phyloP scores from a whole-genome alignment of 2,797 vertebrate genomes.

The Pseudomugil tenellus region DNA sequence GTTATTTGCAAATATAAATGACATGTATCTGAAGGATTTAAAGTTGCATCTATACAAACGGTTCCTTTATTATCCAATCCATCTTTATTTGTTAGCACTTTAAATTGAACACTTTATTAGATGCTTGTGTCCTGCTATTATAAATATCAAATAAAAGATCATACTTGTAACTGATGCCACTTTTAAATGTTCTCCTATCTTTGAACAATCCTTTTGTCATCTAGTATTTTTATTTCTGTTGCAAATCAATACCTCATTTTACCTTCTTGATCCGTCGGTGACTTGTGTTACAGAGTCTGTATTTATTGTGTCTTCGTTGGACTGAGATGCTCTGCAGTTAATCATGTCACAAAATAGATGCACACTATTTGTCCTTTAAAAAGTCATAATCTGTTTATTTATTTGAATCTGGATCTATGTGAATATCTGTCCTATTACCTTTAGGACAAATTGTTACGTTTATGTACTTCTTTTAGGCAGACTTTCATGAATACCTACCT shows the following conservation, averaged over 20 bases:
- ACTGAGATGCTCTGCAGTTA: constrained; percentile 17
- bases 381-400: not conserved
- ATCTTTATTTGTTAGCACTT: not conserved
- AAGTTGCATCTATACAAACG: not conserved
- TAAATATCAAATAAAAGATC: constrained; percentile 1
- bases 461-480: not conserved
- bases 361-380: constrained; percentile 2
- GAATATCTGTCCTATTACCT: constrained; percentile 4
- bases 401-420: not conserved
- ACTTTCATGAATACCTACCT: not conserved
- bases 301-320: constrained; percentile 3
- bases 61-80: not conserved
- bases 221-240: constrained; percentile 13
- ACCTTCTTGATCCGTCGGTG: constrained; percentile 15
- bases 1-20: not conserved
- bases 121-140: constrained; percentile 12
- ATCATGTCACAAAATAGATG: constrained; percentile 15
- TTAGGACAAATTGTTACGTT: not conserved
- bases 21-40: not conserved
- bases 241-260: constrained; percentile 53
- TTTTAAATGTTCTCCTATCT: constrained; percentile 32
- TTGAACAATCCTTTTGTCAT: not conserved
- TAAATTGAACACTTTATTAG: not conserved
- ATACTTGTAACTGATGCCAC: constrained; percentile 10
- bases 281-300: constrained; percentile 23